A percentile compares a stretch with the other conserved stretches of the same genome.
Evolutionary conservation across 2,888 invertebrate species (phyloP).

Genomic region (Tiliacea citrago): DNA sequence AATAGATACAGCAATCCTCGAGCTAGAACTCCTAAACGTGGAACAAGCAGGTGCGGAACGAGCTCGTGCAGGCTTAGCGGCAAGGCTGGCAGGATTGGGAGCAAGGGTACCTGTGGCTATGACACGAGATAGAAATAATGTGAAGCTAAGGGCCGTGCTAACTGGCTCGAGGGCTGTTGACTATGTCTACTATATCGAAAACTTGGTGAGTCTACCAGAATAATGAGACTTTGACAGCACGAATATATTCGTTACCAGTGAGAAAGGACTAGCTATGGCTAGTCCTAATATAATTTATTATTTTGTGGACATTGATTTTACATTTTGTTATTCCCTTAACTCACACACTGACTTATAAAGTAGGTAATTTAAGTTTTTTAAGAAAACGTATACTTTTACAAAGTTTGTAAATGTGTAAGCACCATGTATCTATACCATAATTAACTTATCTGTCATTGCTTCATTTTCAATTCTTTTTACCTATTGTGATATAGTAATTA

Average conservation of each 20-base stretch:
- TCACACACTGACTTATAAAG: no score
- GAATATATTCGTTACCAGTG: not conserved
- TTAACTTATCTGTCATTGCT: no score
- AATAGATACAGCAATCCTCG: slow-evolving; percentile 94
- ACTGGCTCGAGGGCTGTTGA: slow-evolving; percentile 94
- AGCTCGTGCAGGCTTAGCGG: slow-evolving; percentile 84
- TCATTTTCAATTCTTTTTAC: no score
- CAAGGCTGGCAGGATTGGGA: slow-evolving; percentile 77
- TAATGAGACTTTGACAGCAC: not conserved
- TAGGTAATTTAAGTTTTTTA: no score
- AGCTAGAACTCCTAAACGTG: slow-evolving; percentile 93
- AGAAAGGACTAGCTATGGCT: not conserved
- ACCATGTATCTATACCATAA: no score
- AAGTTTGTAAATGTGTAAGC: no score
- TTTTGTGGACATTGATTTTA: no score
- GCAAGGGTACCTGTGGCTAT: slow-evolving; percentile 80
- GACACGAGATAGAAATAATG: slow-evolving; percentile 86
- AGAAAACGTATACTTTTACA: no score
- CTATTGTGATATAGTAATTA: no score
- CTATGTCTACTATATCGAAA: slow-evolving; percentile 94
- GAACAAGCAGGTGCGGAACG: slow-evolving; percentile 89
- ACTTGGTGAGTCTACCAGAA: slow-evolving; percentile 90
- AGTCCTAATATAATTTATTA: no score
- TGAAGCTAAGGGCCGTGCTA: slow-evolving; percentile 91
- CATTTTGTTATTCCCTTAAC: no score